These are phyloP conservation scores for Cinclus mexicanus DNA, from an alignment of 2,113 vertebrate genomes.

Conservation along the genomic window DNA sequence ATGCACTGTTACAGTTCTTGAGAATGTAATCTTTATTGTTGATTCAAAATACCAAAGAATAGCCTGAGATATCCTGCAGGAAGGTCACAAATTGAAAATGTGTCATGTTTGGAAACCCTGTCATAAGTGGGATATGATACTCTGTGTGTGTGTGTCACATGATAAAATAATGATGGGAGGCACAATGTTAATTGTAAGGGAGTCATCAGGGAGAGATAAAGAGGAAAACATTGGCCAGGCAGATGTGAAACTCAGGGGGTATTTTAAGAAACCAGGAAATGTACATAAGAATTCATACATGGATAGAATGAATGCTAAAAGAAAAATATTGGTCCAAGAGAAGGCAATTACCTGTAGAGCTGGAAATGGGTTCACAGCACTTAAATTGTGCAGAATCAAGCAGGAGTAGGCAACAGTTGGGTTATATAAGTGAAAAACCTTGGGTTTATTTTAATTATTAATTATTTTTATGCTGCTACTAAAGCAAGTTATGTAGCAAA, in stretches of 20 bases:
- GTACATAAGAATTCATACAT: background rate
- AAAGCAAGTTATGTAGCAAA: background rate
- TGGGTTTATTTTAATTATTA: background rate
- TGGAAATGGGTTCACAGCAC: background rate
- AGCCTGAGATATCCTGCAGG: background rate
- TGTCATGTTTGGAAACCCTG: background rate
- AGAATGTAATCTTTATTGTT: background rate
- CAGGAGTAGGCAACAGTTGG: background rate
- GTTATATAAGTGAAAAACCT: background rate
- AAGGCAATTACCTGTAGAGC: background rate
- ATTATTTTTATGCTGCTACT: background rate
- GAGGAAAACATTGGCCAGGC: background rate
- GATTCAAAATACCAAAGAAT: background rate
- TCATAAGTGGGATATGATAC: background rate
- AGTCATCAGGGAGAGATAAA: background rate
- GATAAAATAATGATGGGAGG: background rate
- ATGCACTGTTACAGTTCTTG: background rate
- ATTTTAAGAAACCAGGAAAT: background rate
- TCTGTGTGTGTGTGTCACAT: accelerated
- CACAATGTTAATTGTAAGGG: background rate
- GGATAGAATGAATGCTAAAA: background rate
- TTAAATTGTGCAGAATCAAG: background rate
- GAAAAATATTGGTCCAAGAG: background rate
- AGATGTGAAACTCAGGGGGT: background rate
- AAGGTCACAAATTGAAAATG: background rate